These are phyloP conservation scores for Pseudochirops cupreus DNA, from an alignment of 2,797 vertebrate genomes.

Conservation along the genomic window DNA sequence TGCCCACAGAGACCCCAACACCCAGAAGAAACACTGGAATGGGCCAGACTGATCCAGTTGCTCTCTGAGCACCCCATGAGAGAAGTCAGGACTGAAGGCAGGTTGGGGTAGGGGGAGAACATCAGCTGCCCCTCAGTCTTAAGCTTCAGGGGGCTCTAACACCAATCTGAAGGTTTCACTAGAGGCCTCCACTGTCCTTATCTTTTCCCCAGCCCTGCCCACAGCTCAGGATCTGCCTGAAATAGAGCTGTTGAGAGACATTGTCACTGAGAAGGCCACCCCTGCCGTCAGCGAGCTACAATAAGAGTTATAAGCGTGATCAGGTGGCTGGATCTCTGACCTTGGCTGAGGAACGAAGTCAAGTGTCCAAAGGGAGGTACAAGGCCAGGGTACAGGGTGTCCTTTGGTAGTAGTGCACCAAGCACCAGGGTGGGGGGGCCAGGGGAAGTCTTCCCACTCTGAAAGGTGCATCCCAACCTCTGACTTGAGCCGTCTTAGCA, in stretches of 20 bases:
- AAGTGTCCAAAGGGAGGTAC: background rate
- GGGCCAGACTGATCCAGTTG: background rate
- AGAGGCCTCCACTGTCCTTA: rapidly evolving
- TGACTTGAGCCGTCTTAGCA: background rate
- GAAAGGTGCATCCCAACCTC: background rate
- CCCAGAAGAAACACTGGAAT: background rate
- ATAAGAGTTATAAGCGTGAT: conserved; percentile 32
- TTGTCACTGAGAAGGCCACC: background rate
- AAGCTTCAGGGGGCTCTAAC: background rate
- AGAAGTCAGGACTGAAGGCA: background rate
- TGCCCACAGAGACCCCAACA: background rate
- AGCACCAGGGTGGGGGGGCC: background rate
- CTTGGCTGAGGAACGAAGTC: background rate
- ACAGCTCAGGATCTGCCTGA: background rate
- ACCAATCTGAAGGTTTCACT: too few relatives aligned
- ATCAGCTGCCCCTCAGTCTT: background rate
- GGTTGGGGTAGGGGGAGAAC: background rate
- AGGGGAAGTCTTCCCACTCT: conserved; percentile 45
- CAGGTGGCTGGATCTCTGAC: background rate
- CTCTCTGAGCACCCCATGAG: background rate
- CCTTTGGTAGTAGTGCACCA: background rate
- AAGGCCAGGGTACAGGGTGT: conserved; percentile 56
- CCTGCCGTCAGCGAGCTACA: conserved; percentile 11
- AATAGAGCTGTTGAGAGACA: conserved; percentile 34
- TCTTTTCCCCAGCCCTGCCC: background rate